Base-by-base conservation (phyloP, 2,797 vertebrate genomes). In the Sciurus vulgaris region DNA sequence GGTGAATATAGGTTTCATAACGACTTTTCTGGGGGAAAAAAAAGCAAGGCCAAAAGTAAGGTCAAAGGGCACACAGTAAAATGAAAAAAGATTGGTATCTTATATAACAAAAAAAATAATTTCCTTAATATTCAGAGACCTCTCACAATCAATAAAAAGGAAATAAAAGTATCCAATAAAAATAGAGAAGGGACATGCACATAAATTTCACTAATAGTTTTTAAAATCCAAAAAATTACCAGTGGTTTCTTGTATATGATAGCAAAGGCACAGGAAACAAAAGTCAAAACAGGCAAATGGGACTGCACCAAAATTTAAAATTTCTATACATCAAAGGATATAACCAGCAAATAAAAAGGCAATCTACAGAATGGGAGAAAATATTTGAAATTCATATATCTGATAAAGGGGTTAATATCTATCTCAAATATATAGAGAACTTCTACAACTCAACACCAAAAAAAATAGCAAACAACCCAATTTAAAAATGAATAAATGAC, bases 1-100 rank as follows among this genome's bases (percentile, higher is more conserved):
- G 99, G 96, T 98, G 99, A 98, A 99, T 98, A 92, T 99, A 99
- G 0, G 99, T 99, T 98, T 99, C 99, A 67, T 99, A 99, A 81
- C 99, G 99, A 63, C 99, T 99, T 98, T 99, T 99, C 99, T 99
- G 99, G 82, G 51, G 49, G 38, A 90, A 76, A 95, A 72, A 79
- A 96, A 67, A n/a, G 96, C 97, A 97, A 77, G 49, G 70, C 54
- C 94, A 97, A 95, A 78, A 86, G 86, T 20, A 95, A 94, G 97
- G 67, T 97, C 94, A 98, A 96, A 93, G 77, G 54, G 87, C 63
- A 78, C 44, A 65, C 13, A 85, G 74, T 18, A 88, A 95, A 92
- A 70, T 15, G 8, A 14, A 47, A 35, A 54, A 63, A 41, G 1
- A 47, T 3, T 54, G 82, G 22, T 20, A 47, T 47, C 12, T 84